Evolutionary conservation across 2,797 vertebrate genomes (phyloP).

Genomic region (Lindbergichthys nudifrons): DNA sequence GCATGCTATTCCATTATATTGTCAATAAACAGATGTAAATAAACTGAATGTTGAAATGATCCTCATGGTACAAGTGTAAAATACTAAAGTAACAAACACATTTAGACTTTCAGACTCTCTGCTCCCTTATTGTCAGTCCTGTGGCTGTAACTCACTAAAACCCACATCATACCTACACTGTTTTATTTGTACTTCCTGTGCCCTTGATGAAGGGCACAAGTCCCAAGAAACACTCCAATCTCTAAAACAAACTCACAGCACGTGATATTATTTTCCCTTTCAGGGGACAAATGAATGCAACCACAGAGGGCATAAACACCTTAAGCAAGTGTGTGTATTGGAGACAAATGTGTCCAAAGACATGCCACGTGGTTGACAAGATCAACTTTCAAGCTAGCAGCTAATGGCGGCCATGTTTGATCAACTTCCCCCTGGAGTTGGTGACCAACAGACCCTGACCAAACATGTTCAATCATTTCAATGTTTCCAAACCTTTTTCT

Average conservation of each 20-base stretch:
- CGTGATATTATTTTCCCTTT: conserved; percentile 49
- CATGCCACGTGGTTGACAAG: conserved; percentile 44
- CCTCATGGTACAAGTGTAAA: neutral
- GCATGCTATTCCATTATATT: neutral
- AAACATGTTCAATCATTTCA: conserved; percentile 30
- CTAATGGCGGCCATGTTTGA: too few relatives aligned
- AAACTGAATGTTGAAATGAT: conserved; percentile 2
- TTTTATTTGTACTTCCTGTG: conserved; percentile 23
- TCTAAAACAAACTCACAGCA: conserved; percentile 52
- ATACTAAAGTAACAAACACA: neutral
- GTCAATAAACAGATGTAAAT: conserved; percentile 15
- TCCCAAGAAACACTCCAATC: conserved; percentile 48
- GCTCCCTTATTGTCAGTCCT: neutral
- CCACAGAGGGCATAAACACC: conserved; percentile 48
- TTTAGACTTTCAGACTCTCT: neutral
- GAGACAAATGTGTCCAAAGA: conserved; percentile 52
- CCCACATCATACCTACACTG: neutral
- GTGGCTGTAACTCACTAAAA: conserved; percentile 5
- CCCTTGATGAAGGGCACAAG: conserved; percentile 58
- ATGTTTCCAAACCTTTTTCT: conserved; percentile 42
- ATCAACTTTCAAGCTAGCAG: conserved; percentile 28
- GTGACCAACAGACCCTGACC: conserved; percentile 34
- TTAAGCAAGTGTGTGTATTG: conserved; percentile 52
- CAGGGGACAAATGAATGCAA: conserved; percentile 53
- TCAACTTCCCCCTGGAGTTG: conserved; percentile 22